Evolutionary conservation across 2,113 vertebrate species (phyloP), one percentile per base, ranked within the genome.

Genomic region (Corydoras sp.): DNA sequence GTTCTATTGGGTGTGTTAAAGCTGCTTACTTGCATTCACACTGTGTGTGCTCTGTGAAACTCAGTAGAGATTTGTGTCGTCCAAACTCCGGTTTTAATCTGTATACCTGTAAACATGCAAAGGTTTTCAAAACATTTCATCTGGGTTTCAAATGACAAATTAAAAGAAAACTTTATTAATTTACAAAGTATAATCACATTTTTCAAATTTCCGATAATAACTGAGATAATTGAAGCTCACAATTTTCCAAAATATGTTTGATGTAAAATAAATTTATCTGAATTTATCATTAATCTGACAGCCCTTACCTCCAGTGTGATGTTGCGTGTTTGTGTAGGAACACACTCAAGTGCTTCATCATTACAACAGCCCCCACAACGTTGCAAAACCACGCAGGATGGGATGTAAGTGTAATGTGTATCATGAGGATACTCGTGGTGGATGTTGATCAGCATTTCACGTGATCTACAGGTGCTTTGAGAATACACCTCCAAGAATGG

Each of bases 361-460:
- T 78, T 92, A 81, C 96, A 98, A 87, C 92, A 98, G 74, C 96
- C 96, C 0, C 88, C 93, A 43, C 96, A 98, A 72, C 94, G 92
- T 75, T 87, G 89, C 70, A 98, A 85, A 66, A 91, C 91, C 63
- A 98, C 94, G 3, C 93, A 96, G 75, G 95, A 93, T 0, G 96
- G 96, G 83, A 89, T 88, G 84, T 93, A 98, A 62, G 88, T 92
- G 82, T 91, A 90, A 77, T 95, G 94, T 0, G 94, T 93, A 69
- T 97, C 92, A 10, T 93, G 93, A 0, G 94, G 93, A 71, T 97
- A 95, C 82, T 97, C 94, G 79, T 91, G 89, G 79, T 89, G 90
- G 86, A 98, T 93, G 86, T 98, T 93, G 81, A 98, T 92, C 85
- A 98, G 87, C 51, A 87, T 80, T 83, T 98, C 95, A 54, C 96